phyloP scores from a whole-genome alignment of 2,113 vertebrate genomes.

The Pungitius pungitius region DNA sequence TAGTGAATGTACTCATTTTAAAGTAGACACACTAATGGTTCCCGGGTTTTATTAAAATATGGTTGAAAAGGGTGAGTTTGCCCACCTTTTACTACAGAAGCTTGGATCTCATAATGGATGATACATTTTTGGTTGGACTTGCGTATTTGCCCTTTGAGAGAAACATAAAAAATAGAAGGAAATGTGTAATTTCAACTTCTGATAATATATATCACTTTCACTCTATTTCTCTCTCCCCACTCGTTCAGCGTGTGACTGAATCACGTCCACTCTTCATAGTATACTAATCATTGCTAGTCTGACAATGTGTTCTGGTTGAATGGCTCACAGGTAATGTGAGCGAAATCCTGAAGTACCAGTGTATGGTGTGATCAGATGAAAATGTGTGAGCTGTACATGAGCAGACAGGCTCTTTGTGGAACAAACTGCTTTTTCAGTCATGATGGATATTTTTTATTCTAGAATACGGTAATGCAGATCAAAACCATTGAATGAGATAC shows the following conservation, averaged over 20 bases:
- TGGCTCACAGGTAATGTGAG: slow-evolving; percentile 5
- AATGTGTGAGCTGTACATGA: not conserved
- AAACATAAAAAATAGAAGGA: not conserved
- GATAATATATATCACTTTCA: not conserved
- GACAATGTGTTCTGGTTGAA: slow-evolving; percentile 17
- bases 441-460: not conserved
- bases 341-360: slow-evolving; percentile 14
- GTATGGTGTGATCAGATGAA: slow-evolving; percentile 3
- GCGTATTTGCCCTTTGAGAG: not conserved
- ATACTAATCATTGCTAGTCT: slow-evolving; percentile 11
- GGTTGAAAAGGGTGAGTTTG: not conserved
- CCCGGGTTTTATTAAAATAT: not conserved
- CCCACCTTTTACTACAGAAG: not conserved
- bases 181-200: not conserved
- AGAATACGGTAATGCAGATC: slow-evolving; percentile 1
- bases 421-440: not conserved
- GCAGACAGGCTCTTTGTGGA: not conserved
- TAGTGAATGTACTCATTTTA: not conserved
- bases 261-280: slow-evolving; percentile 1
- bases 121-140: not conserved
- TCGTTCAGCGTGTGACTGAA: slow-evolving; percentile 16
- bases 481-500: slow-evolving; percentile 1
- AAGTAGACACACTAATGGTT: not conserved
- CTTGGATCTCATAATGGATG: not conserved
- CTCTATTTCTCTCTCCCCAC: not conserved